These are phyloP conservation scores for Triplophysa dalaica DNA, from an alignment of 2,113 vertebrate species.

Conservation along the genomic window DNA sequence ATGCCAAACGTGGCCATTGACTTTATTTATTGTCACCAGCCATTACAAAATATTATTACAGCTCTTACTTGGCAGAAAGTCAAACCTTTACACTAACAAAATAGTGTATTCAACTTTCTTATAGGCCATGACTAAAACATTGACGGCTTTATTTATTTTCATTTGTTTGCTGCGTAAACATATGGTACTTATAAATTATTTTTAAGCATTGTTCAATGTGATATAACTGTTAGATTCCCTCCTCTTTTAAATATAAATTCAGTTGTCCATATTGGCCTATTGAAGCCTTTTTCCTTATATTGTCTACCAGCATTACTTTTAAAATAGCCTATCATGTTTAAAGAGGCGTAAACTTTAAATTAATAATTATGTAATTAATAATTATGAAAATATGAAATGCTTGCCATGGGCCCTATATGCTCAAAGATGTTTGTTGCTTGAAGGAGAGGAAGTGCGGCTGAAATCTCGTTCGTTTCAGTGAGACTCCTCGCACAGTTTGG, in stretches of 20 bases:
- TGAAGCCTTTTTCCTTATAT: background rate
- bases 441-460: background rate
- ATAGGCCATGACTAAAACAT: background rate
- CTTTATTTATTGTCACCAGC: background rate
- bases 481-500: background rate
- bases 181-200: background rate
- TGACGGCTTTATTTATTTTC: background rate
- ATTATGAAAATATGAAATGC: conserved; percentile 5
- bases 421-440: conserved; percentile 1
- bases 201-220: background rate
- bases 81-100: background rate
- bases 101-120: background rate
- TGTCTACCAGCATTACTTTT: background rate
- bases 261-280: background rate
- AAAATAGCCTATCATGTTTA: background rate
- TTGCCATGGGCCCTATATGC: background rate
- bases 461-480: background rate
- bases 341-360: background rate
- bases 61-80: background rate
- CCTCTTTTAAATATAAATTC: background rate
- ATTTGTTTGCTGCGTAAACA: background rate
- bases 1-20: background rate
- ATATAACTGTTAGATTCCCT: background rate
- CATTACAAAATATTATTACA: background rate
- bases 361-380: background rate